A percentile compares a stretch with the other conserved stretches of the same genome.
phyloP scores from a whole-genome alignment of 2,797 vertebrate genomes.

The Micromesistius poutassou region DNA sequence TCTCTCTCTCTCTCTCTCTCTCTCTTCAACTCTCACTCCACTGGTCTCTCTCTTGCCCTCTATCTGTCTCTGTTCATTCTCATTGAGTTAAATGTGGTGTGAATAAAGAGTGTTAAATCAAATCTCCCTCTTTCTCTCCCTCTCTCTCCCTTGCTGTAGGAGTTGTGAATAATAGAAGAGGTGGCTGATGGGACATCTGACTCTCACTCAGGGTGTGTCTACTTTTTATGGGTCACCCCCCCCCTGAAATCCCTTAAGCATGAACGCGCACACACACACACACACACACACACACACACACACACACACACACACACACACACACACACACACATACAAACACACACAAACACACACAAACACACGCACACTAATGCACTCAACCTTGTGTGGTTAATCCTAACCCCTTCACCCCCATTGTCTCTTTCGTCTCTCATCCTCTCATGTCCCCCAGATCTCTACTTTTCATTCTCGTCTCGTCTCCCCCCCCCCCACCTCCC shows the following conservation, averaged over 20 bases:
- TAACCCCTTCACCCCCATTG: conserved; percentile 48
- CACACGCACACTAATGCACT: conserved; percentile 60
- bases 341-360: conserved; percentile 57
- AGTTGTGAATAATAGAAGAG: conserved; percentile 31
- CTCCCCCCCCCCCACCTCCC: conserved; percentile 10
- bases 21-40: neutral
- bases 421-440: conserved; percentile 39
- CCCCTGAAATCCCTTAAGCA: conserved; percentile 48
- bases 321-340: conserved; percentile 49
- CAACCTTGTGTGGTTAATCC: conserved; percentile 56
- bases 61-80: neutral
- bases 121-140: neutral
- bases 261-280: conserved; percentile 35
- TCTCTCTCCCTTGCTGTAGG: conserved; percentile 15
- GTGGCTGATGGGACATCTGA: conserved; percentile 19
- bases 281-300: conserved; percentile 10
- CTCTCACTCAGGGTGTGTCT: conserved; percentile 42
- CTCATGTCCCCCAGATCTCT: conserved; percentile 47
- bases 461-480: neutral
- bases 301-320: conserved; percentile 9
- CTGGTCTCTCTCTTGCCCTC: neutral
- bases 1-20: neutral
- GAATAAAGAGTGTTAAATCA: neutral
- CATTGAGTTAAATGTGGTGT: no score
- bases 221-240: conserved; percentile 62